Percentiles rank a stretch among this genome's conserved stretches.
phyloP scores from a whole-genome alignment of 1,140 invertebrate genomes.

The Brachystomella parvula region DNA sequence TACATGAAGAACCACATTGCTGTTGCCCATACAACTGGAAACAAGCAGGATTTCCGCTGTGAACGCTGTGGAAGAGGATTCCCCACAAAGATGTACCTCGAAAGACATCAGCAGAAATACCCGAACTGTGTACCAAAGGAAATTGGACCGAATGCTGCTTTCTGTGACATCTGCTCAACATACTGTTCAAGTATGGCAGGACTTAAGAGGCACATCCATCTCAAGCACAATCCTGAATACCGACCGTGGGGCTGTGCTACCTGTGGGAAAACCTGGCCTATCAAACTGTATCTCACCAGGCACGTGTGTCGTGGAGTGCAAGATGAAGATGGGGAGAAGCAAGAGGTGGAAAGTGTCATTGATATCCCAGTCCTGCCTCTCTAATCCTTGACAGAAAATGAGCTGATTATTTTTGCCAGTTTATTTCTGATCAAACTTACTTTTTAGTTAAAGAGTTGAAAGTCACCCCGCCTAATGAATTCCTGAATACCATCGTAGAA shows the following conservation, averaged over 20 bases:
- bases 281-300: not conserved
- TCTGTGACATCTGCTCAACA: not conserved
- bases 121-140: not conserved
- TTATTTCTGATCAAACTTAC: no score
- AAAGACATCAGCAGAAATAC: not conserved
- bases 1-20: not conserved
- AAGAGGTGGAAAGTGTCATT: no score
- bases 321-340: no score
- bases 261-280: not conserved
- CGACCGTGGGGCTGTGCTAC: not conserved
- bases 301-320: no score
- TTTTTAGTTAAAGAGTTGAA: no score
- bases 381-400: no score
- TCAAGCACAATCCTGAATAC: not conserved
- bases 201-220: not conserved
- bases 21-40: not conserved
- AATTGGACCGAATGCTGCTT: not conserved
- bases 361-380: no score
- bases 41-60: not conserved
- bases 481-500: no score
- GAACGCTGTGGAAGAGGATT: not conserved
- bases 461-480: no score
- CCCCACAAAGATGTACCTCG: not conserved
- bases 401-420: no score
- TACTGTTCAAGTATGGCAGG: not conserved